Conservation (phyloP, 2,888 invertebrate species). For the Sycophila texana region DNA sequence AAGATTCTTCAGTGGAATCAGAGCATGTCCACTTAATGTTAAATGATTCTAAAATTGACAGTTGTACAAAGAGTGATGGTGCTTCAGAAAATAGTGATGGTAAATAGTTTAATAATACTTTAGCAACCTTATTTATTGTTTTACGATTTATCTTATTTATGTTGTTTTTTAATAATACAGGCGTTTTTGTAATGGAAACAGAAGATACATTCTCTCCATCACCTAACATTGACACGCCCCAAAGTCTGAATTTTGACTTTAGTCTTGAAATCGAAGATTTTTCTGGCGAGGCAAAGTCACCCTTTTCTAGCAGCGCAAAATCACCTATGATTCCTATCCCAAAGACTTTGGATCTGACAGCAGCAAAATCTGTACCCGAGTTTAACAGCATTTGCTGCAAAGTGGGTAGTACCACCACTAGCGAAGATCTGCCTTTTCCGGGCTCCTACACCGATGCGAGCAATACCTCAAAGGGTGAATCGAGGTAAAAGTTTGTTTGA, state of each 20-base stretch:
- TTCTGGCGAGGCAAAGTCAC: slow-evolving; percentile 73
- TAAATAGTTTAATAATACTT: slow-evolving; percentile 42
- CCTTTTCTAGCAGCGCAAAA: slow-evolving; percentile 72
- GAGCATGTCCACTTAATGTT: slow-evolving; percentile 71
- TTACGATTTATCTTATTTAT: background rate
- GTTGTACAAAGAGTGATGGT: slow-evolving; percentile 59
- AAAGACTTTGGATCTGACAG: slow-evolving; percentile 75
- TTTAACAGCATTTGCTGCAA: slow-evolving; percentile 80
- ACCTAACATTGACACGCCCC: slow-evolving; percentile 77
- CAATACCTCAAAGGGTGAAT: slow-evolving; percentile 29
- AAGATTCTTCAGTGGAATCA: slow-evolving; percentile 77
- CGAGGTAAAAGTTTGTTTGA: slow-evolving; percentile 11
- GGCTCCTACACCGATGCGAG: slow-evolving; percentile 55
- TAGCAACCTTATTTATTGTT: background rate
- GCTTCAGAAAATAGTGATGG: slow-evolving; percentile 74
- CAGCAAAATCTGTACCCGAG: slow-evolving; percentile 77
- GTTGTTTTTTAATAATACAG: slow-evolving; percentile 64
- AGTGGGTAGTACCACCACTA: slow-evolving; percentile 80
- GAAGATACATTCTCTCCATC: slow-evolving; percentile 76
- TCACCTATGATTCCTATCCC: slow-evolving; percentile 87
- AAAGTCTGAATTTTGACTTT: slow-evolving; percentile 76
- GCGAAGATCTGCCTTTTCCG: slow-evolving; percentile 67
- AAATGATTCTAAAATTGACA: slow-evolving; percentile 60
- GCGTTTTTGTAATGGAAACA: slow-evolving; percentile 86
- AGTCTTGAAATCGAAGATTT: slow-evolving; percentile 76